Percentiles rank a stretch among this genome's conserved stretches.
Evolutionary conservation across 37 sponge, comb jelly and placozoan genomes (phyloP).

Genomic region (Ianthella basta): DNA sequence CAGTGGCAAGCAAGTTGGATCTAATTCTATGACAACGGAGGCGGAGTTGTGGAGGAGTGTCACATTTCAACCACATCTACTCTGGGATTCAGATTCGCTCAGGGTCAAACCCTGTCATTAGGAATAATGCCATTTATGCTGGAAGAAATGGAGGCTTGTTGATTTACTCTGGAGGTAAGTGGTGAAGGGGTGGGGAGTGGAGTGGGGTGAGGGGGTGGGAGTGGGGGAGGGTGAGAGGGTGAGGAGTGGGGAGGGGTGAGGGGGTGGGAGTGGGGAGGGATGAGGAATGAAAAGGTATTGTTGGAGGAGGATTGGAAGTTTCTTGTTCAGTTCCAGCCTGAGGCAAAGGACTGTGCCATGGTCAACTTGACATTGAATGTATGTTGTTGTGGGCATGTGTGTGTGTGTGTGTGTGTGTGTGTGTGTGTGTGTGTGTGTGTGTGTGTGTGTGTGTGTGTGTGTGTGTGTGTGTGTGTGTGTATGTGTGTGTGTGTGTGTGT

Average conservation of each 20-base stretch:
- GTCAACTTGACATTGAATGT: not conserved
- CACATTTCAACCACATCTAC: slow-evolving; percentile 86
- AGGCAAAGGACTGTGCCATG: not conserved
- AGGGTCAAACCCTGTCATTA: slow-evolving; percentile 73
- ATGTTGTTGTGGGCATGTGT: not conserved
- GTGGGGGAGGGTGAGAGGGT: no score
- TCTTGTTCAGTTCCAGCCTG: not conserved
- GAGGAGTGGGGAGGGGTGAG: no score
- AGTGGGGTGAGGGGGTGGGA: not conserved
- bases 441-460: not conserved
- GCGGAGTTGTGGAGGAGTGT: slow-evolving; percentile 83
- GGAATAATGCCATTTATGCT: slow-evolving; percentile 78
- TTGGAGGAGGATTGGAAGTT: not conserved
- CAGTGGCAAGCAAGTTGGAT: slow-evolving; percentile 88
- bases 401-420: no score
- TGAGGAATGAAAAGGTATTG: no score
- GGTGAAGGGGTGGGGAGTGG: not conserved
- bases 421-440: no score
- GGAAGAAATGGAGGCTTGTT: slow-evolving; percentile 86
- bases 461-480: not conserved
- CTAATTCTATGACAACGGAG: slow-evolving; percentile 92
- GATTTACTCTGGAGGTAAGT: slow-evolving; percentile 72
- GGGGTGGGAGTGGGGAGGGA: no score
- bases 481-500: no score
- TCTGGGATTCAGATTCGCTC: slow-evolving; percentile 86